These are phyloP conservation scores for Plemyria rubiginata DNA, from an alignment of 2,888 invertebrate genomes.

Conservation along the genomic window DNA sequence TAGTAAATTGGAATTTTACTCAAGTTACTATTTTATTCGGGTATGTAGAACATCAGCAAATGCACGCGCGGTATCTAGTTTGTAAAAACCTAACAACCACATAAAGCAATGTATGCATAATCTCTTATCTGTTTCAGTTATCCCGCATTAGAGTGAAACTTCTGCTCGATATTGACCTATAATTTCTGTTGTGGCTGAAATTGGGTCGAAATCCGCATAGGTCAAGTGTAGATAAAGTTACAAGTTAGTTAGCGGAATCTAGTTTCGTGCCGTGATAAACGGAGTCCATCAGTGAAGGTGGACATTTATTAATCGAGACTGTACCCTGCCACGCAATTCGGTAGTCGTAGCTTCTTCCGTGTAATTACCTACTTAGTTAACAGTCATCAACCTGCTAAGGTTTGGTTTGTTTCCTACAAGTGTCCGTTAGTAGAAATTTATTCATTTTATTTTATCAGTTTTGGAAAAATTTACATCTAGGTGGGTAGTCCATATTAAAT, in stretches of 20 bases:
- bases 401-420: neutral
- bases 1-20: too few species aligned
- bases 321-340: neutral
- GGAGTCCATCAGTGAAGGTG: conserved; percentile 6
- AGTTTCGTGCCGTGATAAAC: conserved; percentile 19
- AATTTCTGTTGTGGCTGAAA: conserved; percentile 28
- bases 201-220: conserved; percentile 28
- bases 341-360: neutral
- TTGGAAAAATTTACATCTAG: too few species aligned
- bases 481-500: too few species aligned
- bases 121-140: neutral
- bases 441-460: too few species aligned
- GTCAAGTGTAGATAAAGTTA: conserved; percentile 30
- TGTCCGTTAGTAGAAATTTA: neutral
- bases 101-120: neutral
- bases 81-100: too few species aligned
- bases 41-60: too few species aligned
- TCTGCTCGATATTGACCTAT: neutral
- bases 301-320: conserved; percentile 6
- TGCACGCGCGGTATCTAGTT: too few species aligned
- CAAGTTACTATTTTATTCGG: too few species aligned
- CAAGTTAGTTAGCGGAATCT: conserved; percentile 17
- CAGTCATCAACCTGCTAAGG: neutral
- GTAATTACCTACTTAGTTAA: neutral
- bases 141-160: conserved; percentile 2